Evolutionary conservation across 2,113 vertebrate species (phyloP).

Genomic region (Gymnogyps californianus): DNA sequence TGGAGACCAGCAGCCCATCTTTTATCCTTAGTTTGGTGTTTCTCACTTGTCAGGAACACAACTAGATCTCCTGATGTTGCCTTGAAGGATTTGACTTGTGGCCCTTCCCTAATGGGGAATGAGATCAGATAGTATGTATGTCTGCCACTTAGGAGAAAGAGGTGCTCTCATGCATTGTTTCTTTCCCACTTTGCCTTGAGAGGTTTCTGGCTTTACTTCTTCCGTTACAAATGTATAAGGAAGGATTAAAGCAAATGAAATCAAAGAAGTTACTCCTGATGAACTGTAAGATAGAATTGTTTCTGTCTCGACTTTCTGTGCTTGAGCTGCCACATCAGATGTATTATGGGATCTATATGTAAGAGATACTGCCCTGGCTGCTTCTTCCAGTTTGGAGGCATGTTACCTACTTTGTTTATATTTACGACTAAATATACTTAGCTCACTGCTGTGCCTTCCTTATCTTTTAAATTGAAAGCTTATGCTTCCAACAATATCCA

Average conservation of each 20-base stretch:
- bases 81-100: neutral
- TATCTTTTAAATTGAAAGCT: neutral
- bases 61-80: neutral
- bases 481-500: neutral
- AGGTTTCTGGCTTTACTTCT: neutral
- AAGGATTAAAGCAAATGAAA: constrained; percentile 13
- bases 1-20: constrained; percentile 11
- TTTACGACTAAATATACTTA: neutral
- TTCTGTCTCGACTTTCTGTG: neutral
- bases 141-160: neutral
- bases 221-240: neutral
- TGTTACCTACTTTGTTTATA: neutral
- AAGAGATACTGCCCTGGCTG: neutral
- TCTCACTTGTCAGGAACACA: constrained; percentile 25
- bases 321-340: neutral
- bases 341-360: neutral
- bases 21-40: neutral
- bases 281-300: neutral
- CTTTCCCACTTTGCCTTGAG: neutral
- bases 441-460: neutral
- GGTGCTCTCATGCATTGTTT: neutral
- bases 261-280: neutral
- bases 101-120: neutral
- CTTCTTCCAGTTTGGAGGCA: neutral
- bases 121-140: neutral